phyloP scores from a whole-genome alignment of 2,888 invertebrate species.

The Phasia obesa region DNA sequence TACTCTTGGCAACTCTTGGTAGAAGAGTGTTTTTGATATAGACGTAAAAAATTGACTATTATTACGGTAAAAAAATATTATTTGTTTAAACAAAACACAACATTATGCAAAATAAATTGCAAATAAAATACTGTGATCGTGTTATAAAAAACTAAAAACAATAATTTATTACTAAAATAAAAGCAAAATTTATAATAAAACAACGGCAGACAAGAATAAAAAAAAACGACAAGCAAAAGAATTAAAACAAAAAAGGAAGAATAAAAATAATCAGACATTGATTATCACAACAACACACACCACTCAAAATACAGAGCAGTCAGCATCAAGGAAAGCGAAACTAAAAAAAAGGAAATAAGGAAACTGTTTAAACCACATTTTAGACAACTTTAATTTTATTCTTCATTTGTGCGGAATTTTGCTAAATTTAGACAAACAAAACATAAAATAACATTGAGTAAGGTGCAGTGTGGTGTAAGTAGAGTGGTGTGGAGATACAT shows the following conservation, averaged over 20 bases:
- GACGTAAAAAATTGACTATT: slow-evolving; percentile 65
- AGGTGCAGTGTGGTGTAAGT: slow-evolving; percentile 17
- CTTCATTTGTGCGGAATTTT: neutral
- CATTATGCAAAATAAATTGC: slow-evolving; percentile 68
- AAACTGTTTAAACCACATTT: slow-evolving; percentile 54
- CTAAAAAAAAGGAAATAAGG: slow-evolving; percentile 44
- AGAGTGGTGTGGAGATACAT: slow-evolving; percentile 18
- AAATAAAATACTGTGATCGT: slow-evolving; percentile 56
- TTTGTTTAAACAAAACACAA: slow-evolving; percentile 68
- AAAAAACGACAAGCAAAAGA: slow-evolving; percentile 34
- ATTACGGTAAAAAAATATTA: slow-evolving; percentile 67
- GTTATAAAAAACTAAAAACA: slow-evolving; percentile 48
- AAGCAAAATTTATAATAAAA: slow-evolving; percentile 23
- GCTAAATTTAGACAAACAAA: slow-evolving; percentile 23
- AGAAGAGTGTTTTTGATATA: slow-evolving; percentile 63
- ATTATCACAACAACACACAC: slow-evolving; percentile 62
- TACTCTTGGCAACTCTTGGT: slow-evolving; percentile 41
- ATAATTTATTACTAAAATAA: slow-evolving; percentile 31
- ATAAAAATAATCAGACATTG: slow-evolving; percentile 66
- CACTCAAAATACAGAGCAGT: slow-evolving; percentile 34
- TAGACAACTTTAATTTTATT: slow-evolving; percentile 7
- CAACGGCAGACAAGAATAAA: slow-evolving; percentile 23
- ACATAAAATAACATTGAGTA: neutral
- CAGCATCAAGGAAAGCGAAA: slow-evolving; percentile 57
- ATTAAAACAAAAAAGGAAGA: slow-evolving; percentile 50